phyloP scores from a whole-genome alignment of 2,797 vertebrate species.

The Acridotheres tristis region DNA sequence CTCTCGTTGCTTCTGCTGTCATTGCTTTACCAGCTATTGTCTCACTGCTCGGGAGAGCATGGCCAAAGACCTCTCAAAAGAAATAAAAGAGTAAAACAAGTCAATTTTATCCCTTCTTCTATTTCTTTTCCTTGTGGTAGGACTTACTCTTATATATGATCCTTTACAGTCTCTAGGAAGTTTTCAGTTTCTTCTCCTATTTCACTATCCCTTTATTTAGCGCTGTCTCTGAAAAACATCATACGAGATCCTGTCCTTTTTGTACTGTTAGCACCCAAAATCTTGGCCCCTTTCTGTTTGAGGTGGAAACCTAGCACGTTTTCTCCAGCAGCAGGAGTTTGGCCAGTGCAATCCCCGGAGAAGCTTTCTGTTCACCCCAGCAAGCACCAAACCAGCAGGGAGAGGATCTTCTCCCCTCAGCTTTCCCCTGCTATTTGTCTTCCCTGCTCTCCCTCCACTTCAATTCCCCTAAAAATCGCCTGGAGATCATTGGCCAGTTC shows the following conservation, averaged over 20 bases:
- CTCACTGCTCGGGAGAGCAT: not conserved
- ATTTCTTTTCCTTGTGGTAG: slow-evolving; percentile 41
- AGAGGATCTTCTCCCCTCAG: not conserved
- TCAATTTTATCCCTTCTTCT: not conserved
- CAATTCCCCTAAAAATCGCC: slow-evolving; percentile 31
- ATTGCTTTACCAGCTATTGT: slow-evolving; percentile 52
- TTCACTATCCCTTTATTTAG: slow-evolving; percentile 24
- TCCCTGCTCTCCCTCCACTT: not conserved
- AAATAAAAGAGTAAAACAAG: not conserved
- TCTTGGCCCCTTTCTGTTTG: not conserved
- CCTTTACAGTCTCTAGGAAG: not conserved
- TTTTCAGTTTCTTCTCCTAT: slow-evolving; percentile 11
- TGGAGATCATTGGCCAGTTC: slow-evolving; percentile 1
- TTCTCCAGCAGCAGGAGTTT: not conserved
- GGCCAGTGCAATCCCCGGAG: not conserved
- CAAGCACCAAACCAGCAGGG: fast-evolving
- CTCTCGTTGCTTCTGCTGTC: slow-evolving; percentile 22
- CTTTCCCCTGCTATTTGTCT: slow-evolving; percentile 9
- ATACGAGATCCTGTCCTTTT: not conserved
- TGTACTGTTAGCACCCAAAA: not conserved
- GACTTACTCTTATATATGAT: not conserved
- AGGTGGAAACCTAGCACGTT: not conserved
- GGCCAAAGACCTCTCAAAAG: slow-evolving; percentile 33
- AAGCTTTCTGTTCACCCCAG: not conserved
- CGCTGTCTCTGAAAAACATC: not conserved